A percentile compares a stretch with the other conserved stretches of the same genome.
These are phyloP conservation scores for Penaeus monodon DNA, from an alignment of 2,888 invertebrate genomes.

Conservation along the genomic window DNA sequence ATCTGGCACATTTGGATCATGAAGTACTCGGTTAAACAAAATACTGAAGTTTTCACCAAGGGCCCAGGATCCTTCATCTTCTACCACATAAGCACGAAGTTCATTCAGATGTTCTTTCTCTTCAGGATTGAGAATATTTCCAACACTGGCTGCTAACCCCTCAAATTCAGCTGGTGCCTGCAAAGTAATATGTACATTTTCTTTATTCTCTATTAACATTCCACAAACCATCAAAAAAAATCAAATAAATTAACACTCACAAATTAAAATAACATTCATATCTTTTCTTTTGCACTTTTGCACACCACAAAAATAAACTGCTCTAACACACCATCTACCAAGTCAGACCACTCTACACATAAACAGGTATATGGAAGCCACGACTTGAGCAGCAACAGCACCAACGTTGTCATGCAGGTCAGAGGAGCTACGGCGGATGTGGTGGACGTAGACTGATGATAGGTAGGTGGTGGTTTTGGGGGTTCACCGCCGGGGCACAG, in stretches of 20 bases:
- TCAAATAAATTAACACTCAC: too few relatives aligned
- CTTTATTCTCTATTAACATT: too few relatives aligned
- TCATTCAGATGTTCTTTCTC: slow-evolving; percentile 85
- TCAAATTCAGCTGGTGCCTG: slow-evolving; percentile 79
- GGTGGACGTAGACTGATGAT: slow-evolving; percentile 10
- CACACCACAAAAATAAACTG: neutral
- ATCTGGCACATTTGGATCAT: slow-evolving; percentile 67
- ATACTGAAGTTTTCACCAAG: slow-evolving; percentile 87
- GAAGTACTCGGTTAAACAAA: slow-evolving; percentile 75
- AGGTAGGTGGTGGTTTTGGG: slow-evolving; percentile 19
- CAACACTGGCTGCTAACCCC: slow-evolving; percentile 78
- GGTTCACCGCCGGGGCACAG: slow-evolving; percentile 10
- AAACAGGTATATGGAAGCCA: slow-evolving; percentile 17
- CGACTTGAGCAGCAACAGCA: slow-evolving; percentile 12
- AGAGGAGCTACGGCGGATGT: slow-evolving; percentile 19
- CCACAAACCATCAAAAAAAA: too few relatives aligned
- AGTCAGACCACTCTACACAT: neutral
- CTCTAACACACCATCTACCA: slow-evolving; percentile 14
- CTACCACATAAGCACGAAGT: slow-evolving; percentile 87
- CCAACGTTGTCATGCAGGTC: slow-evolving; percentile 38
- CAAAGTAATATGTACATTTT: neutral
- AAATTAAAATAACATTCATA: too few relatives aligned
- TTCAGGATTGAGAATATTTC: slow-evolving; percentile 80
- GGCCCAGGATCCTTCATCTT: slow-evolving; percentile 93
- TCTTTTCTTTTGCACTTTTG: too few relatives aligned